Evolutionary conservation across 1,140 invertebrate species (phyloP).

Genomic region (Drosophila sp.): DNA sequence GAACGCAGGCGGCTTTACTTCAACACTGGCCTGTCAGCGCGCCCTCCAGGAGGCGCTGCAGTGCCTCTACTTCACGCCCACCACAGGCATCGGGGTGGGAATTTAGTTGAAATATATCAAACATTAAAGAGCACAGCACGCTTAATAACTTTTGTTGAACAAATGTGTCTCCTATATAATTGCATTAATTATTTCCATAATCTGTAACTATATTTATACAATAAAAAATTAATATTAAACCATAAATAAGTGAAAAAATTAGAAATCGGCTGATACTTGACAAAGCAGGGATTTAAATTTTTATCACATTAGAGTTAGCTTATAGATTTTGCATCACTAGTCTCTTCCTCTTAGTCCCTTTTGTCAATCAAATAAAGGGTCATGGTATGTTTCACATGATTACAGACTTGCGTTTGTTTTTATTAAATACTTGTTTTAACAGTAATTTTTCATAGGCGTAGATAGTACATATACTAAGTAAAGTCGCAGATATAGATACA

Average conservation of each 20-base stretch:
- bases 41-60: slow-evolving; percentile 96
- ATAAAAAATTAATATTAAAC: slow-evolving; percentile 24
- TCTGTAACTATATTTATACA: slow-evolving; percentile 10
- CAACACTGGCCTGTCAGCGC: slow-evolving; percentile 92
- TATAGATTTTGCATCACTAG: no score
- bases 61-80: slow-evolving; percentile 89
- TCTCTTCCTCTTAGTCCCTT: no score
- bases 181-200: slow-evolving; percentile 40
- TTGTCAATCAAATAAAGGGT: no score
- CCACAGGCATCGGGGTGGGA: slow-evolving; percentile 66
- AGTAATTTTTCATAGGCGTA: slow-evolving; percentile 62
- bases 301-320: no score
- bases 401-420: slow-evolving; percentile 72
- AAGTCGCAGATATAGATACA: slow-evolving; percentile 35
- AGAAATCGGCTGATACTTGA: no score
- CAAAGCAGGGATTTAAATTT: no score
- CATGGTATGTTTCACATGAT: slow-evolving; percentile 33
- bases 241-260: no score
- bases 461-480: slow-evolving; percentile 54
- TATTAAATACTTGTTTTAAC: slow-evolving; percentile 76
- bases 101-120: slow-evolving; percentile 10
- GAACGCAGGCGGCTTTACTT: slow-evolving; percentile 94
- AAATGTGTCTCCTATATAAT: slow-evolving; percentile 54
- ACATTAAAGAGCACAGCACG: slow-evolving; percentile 55
- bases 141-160: slow-evolving; percentile 65